These are phyloP conservation scores for Sprattus sprattus DNA, from an alignment of 2,113 vertebrate species.

Conservation along the genomic window DNA sequence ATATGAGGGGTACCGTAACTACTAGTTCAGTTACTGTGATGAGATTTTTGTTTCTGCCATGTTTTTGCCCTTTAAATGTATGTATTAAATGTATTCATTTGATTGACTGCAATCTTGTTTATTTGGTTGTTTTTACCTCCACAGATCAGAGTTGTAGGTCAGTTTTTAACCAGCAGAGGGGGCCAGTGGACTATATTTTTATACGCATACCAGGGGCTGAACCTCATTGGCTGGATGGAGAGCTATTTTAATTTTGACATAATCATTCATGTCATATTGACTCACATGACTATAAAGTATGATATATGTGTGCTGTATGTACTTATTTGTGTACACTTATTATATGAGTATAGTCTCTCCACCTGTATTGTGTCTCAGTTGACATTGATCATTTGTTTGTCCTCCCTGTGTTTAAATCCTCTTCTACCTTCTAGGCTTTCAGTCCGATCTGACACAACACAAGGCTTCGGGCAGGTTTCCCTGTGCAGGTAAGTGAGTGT, in stretches of 20 bases:
- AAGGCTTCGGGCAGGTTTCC: not conserved
- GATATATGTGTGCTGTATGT: not conserved
- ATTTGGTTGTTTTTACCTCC: not conserved
- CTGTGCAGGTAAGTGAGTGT: slow-evolving; percentile 26
- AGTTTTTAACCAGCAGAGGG: slow-evolving; percentile 28
- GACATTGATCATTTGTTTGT: slow-evolving; percentile 12
- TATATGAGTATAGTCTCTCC: not conserved
- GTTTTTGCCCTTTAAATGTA: not conserved
- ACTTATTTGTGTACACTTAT: not conserved
- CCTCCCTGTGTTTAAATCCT: not conserved
- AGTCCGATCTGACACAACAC: not conserved
- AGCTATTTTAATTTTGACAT: not conserved
- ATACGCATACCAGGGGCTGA: not conserved
- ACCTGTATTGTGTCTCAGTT: not conserved
- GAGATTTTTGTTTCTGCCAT: not conserved
- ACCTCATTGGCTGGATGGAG: not conserved
- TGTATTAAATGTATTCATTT: not conserved
- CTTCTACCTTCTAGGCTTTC: not conserved
- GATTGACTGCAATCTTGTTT: not conserved
- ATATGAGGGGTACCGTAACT: not conserved
- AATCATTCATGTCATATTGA: not conserved
- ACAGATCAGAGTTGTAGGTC: not conserved
- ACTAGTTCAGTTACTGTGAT: not conserved
- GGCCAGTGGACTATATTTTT: not conserved
- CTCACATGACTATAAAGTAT: not conserved